A percentile compares a stretch with the other conserved stretches of the same genome.
phyloP scores from a whole-genome alignment of 2,888 invertebrate species.

The Mermis nigrescens region DNA sequence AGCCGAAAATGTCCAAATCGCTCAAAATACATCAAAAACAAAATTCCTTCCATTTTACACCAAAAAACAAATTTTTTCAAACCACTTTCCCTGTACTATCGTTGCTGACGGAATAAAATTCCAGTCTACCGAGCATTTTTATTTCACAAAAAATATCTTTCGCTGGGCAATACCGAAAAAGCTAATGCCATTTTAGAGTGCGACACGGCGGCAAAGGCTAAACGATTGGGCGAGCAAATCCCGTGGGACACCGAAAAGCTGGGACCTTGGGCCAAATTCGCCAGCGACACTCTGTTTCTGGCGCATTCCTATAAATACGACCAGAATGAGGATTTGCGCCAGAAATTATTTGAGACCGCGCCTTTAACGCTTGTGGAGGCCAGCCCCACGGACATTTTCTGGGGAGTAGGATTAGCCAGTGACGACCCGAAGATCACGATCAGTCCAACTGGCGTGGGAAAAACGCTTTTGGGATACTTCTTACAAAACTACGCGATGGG shows the following conservation, averaged over 20 bases:
- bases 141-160: not conserved
- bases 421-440: not conserved
- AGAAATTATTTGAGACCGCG: not conserved
- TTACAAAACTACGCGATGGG: not conserved
- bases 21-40: not conserved
- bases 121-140: not conserved
- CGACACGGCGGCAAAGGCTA: not conserved
- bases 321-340: not conserved
- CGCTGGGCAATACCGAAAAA: not conserved
- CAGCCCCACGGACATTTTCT: not conserved
- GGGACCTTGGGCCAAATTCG: not conserved
- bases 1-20: no score
- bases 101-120: not conserved
- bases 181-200: not conserved
- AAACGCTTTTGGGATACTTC: not conserved
- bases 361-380: not conserved
- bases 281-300: not conserved
- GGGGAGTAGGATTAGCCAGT: not conserved
- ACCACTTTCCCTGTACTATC: not conserved
- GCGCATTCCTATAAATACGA: not conserved
- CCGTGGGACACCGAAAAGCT: not conserved
- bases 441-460: not conserved
- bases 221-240: not conserved
- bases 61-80: not conserved
- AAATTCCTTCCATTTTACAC: not conserved